phyloP scores from a whole-genome alignment of 1,140 invertebrate genomes.

The Aculops lycopersici region DNA sequence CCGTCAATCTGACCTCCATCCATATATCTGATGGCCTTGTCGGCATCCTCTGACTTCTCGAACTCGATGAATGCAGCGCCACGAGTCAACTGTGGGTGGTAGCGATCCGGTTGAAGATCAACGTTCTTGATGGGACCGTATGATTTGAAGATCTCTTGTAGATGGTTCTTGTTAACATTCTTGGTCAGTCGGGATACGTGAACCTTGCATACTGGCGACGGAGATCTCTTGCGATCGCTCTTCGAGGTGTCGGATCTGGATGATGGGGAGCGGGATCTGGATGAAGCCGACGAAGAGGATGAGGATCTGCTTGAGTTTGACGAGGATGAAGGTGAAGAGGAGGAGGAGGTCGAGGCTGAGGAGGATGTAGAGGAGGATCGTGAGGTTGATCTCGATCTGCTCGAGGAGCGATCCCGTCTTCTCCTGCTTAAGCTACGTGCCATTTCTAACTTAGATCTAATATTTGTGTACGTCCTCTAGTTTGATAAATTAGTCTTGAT shows the following conservation, averaged over 20 bases:
- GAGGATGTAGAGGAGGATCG: constrained; percentile 11
- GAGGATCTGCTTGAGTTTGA: constrained; percentile 5
- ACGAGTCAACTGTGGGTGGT: constrained; percentile 45
- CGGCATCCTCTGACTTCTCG: constrained; percentile 64
- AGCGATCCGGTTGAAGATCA: constrained; percentile 54
- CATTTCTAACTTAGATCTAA: too few species aligned
- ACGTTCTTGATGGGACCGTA: constrained; percentile 65
- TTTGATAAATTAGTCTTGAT: too few species aligned
- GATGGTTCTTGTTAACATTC: constrained; percentile 62
- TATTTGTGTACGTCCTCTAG: too few species aligned
- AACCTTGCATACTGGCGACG: constrained; percentile 54
- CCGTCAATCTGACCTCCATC: constrained; percentile 61
- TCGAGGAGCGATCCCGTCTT: too few species aligned
- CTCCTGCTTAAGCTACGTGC: too few species aligned
- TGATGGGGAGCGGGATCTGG: constrained; percentile 1
- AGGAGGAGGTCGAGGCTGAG: constrained; percentile 10
- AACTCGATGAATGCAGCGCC: constrained; percentile 86
- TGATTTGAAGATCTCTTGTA: constrained; percentile 68
- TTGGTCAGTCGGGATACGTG: constrained; percentile 63
- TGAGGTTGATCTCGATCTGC: constrained; percentile 8
- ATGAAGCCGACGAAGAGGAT: constrained; percentile 3
- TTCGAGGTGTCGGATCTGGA: constrained; percentile 20
- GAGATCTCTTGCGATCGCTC: constrained; percentile 35
- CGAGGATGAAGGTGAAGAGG: constrained; percentile 10
- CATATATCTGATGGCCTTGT: constrained; percentile 96